Evolutionary conservation across 2,797 vertebrate species (phyloP).

Genomic region (Falco berigora): DNA sequence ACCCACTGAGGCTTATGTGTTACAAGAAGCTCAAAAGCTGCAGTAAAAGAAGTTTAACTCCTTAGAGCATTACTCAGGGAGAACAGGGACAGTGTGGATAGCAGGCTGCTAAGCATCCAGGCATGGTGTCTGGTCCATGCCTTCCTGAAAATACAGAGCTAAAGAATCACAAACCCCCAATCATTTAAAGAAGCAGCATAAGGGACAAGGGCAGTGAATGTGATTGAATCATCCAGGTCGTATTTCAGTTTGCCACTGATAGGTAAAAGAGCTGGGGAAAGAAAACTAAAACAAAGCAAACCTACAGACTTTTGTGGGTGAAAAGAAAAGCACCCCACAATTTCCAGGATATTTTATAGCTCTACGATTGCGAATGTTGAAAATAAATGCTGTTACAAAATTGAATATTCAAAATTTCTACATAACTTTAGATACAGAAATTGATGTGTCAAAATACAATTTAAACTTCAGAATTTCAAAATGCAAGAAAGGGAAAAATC

Average conservation of each 20-base stretch:
- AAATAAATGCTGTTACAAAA: not conserved
- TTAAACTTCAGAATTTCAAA: not conserved
- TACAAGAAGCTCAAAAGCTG: not conserved
- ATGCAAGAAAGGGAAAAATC: not conserved
- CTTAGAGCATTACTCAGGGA: not conserved
- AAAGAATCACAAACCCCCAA: not conserved
- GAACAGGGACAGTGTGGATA: not conserved
- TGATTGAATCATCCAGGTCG: not conserved
- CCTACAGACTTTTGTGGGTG: not conserved
- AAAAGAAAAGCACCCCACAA: not conserved
- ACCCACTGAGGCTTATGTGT: not conserved
- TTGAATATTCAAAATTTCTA: not conserved
- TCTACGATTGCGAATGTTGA: not conserved
- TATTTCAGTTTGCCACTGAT: not conserved
- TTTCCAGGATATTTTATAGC: not conserved
- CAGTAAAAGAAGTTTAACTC: not conserved
- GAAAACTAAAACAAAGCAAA: not conserved
- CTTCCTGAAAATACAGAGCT: not conserved
- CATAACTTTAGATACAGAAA: not conserved
- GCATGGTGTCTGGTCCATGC: too few relatives aligned
- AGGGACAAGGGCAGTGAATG: fast-evolving
- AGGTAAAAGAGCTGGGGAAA: not conserved
- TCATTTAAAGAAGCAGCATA: not conserved
- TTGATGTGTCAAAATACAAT: not conserved
- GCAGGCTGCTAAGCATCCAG: not conserved